Evolutionary conservation across 2,888 invertebrate genomes (phyloP), one percentile per base, ranked within the genome.

Genomic region (Horisme vitalbata): DNA sequence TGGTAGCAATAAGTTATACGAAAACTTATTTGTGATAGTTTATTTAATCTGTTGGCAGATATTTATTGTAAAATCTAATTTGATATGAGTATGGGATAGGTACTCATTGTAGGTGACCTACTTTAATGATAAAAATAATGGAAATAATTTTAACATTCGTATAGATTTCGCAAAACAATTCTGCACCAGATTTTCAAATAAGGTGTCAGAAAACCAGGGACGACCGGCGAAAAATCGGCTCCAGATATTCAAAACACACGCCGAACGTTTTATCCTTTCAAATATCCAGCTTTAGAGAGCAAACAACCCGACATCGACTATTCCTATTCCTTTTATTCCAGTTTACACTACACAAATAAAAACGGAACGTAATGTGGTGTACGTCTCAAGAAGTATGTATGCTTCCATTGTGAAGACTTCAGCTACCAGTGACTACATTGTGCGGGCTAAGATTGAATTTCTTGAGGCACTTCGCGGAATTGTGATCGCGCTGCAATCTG

Each of bases 371-470:
- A 61, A 57, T 58, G 58, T 55, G 45, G 56, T 56, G 55, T 53
- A 57, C 52, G 55, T 57, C 46, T 57, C 48, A 58, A 50, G 64
- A 58, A 61, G 52, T 63, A 63, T 68, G 65, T 65, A 55, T 63
- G 63, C 55, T 63, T 55, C 69, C 56, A 71, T 74, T 71, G 71
- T 71, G 63, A 54, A 60, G 57, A 60, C 61, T 60, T 63, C 65
- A 60, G 54, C 61, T 53, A 44, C 54, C 45, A 48, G 48, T 43
- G 56, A 50, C 49, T 55, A 56, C 61, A 64, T 64, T 71, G 69
- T 66, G 64, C 45, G 51, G 39, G 48, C 45, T 51, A 58, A 67
- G 71, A 78, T 78, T 78, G 71, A 72, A 75, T 78, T 77, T 75
- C 70, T 70, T 65, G 61, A 59, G 62, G 63, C 61, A 64, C 68